Base-by-base conservation (phyloP, 2,888 invertebrate genomes). In the Ophonus ardosiacus region DNA sequence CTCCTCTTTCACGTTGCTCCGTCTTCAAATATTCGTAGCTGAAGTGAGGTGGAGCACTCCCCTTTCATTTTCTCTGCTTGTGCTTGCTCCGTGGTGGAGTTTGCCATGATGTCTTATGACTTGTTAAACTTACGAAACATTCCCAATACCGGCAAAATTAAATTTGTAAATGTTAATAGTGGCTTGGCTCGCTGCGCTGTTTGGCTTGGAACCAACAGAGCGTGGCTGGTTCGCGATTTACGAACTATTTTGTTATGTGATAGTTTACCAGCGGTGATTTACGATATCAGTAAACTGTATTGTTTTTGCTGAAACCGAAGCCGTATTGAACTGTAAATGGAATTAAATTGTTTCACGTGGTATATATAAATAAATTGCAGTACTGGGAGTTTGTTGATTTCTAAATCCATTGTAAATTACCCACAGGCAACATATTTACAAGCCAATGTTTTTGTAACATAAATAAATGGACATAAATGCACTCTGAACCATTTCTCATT, bases 141-240 rank as follows among this genome's bases (percentile, higher is more conserved):
- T 80, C 61, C 18, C 13, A 61, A 80, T 59, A 80, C 59, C 31
- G 31, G 79, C n/a, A 38, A 61, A 61, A 80, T 80, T 80, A 80
- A 80, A 80, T 80, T 80, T 80, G 61, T 61, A 80, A 80, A 61
- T 80, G 79, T 80, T 61, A 61, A 61, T 80, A 80, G 59, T 74
- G 21, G 40, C 43, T 31, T 31, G 31, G 31, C 31, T 31, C 2
- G n/a, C n/a, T 38, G 71, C 43, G 18, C 15, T 74, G 74, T 74
- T 74, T 74, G 74, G 43, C 43, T 3, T 31, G 74, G 40, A 18
- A 74, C 51, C 74, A 74, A 17, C 7, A 40, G 18, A 7, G 21
- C 17, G 31, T 31, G 74, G 7, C 18, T 17, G 74, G 18, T 51
- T 65, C 18, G 43, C 74, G 38, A 24, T 40, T 68, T 68, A n/a